A percentile compares a stretch with the other conserved stretches of the same genome.
Evolutionary conservation across 1,140 invertebrate genomes (phyloP).

Genomic region (Chymomyza costata): DNA sequence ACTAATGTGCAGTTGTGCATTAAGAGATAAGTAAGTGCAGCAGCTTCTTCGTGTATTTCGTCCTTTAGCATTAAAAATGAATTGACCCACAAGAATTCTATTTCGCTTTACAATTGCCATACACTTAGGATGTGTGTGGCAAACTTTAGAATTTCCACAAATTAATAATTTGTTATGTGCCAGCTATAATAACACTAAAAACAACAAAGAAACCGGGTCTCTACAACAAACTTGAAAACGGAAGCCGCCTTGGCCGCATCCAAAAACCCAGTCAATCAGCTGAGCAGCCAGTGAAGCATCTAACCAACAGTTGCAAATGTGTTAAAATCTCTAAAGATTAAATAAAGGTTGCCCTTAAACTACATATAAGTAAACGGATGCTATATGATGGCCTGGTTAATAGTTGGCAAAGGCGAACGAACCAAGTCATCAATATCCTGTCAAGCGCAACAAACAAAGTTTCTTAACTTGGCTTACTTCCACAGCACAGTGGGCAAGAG

Average conservation of each 20-base stretch:
- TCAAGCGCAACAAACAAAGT: slow-evolving; percentile 43
- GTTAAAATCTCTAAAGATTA: slow-evolving; percentile 67
- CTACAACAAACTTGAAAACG: slow-evolving; percentile 24
- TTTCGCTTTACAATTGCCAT: slow-evolving; percentile 34
- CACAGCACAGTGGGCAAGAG: slow-evolving; percentile 24
- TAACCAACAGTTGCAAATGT: slow-evolving; percentile 32
- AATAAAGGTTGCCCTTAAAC: too few relatives aligned
- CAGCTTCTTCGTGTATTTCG: too few relatives aligned
- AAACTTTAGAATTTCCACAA: slow-evolving; percentile 43
- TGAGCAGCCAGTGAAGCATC: slow-evolving; percentile 21
- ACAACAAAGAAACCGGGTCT: slow-evolving; percentile 9
- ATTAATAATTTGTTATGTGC: slow-evolving; percentile 54
- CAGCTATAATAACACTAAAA: slow-evolving; percentile 9
- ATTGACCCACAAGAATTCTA: slow-evolving; percentile 34
- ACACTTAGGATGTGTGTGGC: neutral
- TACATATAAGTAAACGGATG: too few relatives aligned
- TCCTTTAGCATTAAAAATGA: slow-evolving; percentile 58
- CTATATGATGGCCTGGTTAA: too few relatives aligned
- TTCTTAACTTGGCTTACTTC: slow-evolving; percentile 27
- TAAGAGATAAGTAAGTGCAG: too few relatives aligned
- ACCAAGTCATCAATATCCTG: slow-evolving; percentile 61
- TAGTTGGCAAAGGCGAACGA: too few relatives aligned
- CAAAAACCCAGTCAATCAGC: too few relatives aligned
- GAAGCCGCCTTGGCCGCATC: too few relatives aligned
- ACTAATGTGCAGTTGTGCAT: too few relatives aligned